These are phyloP conservation scores for Lycocerus yunnanus DNA, from an alignment of 2,888 invertebrate species.

Conservation along the genomic window DNA sequence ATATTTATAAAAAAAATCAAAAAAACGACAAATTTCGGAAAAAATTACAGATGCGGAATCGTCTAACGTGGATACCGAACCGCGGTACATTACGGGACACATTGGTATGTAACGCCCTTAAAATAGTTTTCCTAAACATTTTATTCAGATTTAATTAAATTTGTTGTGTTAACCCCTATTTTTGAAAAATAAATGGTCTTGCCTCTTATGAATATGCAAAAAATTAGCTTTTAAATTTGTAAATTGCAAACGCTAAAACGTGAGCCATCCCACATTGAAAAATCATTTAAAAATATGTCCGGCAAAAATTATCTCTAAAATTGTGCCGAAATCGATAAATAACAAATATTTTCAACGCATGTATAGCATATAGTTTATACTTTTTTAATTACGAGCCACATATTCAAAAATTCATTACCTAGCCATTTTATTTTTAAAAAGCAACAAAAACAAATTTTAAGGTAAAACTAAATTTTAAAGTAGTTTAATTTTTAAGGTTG, in stretches of 20 bases:
- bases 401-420: not conserved
- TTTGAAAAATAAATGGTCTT: not conserved
- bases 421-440: not conserved
- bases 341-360: not conserved
- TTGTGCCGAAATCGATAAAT: not conserved
- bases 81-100: not conserved
- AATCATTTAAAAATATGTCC: not conserved
- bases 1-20: not conserved
- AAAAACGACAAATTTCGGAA: no score
- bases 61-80: not conserved
- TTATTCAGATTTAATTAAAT: not conserved
- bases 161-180: not conserved
- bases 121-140: no score
- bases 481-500: not conserved
- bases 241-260: not conserved
- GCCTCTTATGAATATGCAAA: not conserved
- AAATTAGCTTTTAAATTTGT: not conserved
- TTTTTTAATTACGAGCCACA: not conserved
- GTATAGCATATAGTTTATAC: not conserved
- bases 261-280: not conserved
- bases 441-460: not conserved
- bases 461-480: not conserved
- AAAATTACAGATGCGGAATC: not conserved
- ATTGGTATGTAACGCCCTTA: no score
- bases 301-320: not conserved